Conservation (phyloP, 2,113 vertebrate species). For the Herpailurus yagouaroundi region DNA sequence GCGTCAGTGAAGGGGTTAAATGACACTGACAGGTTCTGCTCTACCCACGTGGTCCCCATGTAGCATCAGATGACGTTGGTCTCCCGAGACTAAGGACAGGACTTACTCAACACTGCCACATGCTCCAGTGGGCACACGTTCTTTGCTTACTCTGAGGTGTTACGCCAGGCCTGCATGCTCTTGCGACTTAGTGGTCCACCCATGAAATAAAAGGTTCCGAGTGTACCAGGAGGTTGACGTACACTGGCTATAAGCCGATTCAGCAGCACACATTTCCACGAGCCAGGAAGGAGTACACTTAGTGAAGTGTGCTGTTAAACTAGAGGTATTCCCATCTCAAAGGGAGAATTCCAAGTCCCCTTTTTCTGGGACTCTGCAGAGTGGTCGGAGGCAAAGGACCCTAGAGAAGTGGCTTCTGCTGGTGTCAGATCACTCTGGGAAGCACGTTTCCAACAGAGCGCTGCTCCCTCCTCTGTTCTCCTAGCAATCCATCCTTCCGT, state of each 20-base stretch:
- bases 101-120: accelerated
- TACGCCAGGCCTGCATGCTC: neutral
- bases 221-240: accelerated
- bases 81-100: neutral
- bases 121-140: no score
- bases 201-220: neutral
- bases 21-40: neutral
- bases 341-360: neutral
- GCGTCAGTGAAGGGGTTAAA: neutral
- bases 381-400: neutral
- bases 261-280: neutral
- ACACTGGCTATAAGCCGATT: neutral
- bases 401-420: neutral
- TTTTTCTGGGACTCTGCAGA: neutral
- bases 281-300: neutral
- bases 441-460: no score
- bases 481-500: neutral
- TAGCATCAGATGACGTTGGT: neutral
- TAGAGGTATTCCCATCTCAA: accelerated
- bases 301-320: no score
- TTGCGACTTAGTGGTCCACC: neutral
- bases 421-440: neutral
- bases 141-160: neutral
- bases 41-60: accelerated
- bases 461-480: neutral